Evolutionary conservation across 2,888 invertebrate species (phyloP).

Genomic region (Cheilosia urbana): DNA sequence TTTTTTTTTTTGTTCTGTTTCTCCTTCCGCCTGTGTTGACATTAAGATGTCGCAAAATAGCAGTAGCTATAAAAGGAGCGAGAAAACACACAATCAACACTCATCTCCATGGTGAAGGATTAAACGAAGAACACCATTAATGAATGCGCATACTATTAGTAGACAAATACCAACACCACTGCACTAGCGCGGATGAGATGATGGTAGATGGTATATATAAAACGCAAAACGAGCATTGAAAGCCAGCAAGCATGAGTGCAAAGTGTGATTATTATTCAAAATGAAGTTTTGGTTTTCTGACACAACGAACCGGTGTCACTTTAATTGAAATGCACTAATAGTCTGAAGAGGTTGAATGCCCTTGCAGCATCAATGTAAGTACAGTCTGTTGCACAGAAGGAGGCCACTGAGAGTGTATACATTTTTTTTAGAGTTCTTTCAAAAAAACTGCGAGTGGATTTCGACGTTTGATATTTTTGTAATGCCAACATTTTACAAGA

Average conservation of each 20-base stretch:
- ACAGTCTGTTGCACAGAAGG: conserved; percentile 40
- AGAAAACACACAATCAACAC: conserved; percentile 22
- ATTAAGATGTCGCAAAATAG: conserved; percentile 55
- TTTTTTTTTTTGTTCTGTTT: conserved; percentile 49
- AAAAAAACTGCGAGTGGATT: too few relatives aligned
- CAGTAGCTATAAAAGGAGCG: conserved; percentile 15
- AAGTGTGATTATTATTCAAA: conserved; percentile 57
- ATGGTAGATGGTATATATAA: conserved; percentile 2
- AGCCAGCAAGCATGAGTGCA: conserved; percentile 29
- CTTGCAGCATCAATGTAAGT: conserved; percentile 25
- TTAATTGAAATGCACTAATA: conserved; percentile 65
- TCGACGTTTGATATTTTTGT: too few relatives aligned
- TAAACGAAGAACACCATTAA: conserved; percentile 63
- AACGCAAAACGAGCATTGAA: conserved; percentile 24
- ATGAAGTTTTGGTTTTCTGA: conserved; percentile 64
- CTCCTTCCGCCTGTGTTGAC: conserved; percentile 65
- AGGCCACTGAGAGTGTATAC: neutral
- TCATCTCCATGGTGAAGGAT: conserved; percentile 39
- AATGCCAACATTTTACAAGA: too few relatives aligned
- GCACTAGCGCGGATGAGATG: neutral
- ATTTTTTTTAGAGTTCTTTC: neutral
- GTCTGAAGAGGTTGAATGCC: conserved; percentile 61
- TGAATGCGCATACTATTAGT: conserved; percentile 74
- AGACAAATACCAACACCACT: conserved; percentile 40
- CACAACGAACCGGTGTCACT: conserved; percentile 62